Evolutionary conservation across 1,140 invertebrate genomes (phyloP), one percentile per base, ranked within the genome.

Genomic region (Streblospio benedicti): DNA sequence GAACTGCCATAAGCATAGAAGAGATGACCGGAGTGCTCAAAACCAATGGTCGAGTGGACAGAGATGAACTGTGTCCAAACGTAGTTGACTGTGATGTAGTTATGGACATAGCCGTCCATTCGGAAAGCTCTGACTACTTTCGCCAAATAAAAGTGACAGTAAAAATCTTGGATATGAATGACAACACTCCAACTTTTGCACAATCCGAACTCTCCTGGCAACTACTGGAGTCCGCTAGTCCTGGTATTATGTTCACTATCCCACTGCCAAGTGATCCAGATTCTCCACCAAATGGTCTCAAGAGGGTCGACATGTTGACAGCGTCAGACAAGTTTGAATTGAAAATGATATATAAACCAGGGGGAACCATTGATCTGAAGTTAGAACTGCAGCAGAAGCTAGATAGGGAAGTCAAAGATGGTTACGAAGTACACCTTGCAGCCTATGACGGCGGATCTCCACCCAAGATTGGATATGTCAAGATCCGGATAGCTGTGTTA

Each of bases 101-200:
- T 23, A n/a, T 59, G 20, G 52, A 47, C 54, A 38, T 41, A 25
- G 51, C 53, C 4, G 35, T 59, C 16, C 43, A 32, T 14, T 28
- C 49, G 14, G n/a, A 9, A 47, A 30, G n/a, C n/a, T 25, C 23
- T 2, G n/a, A 32, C n/a, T 59, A 35, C 32, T 57, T 54, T 33
- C 38, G 44, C 25, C 44, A 58, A 28, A 30, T 61, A 2, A 54
- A 47, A 18, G 43, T 61, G 4, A 44, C 33, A 20, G 28, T 61
- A 4, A 30, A 59, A 16, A 54, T 61, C 12, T 16, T 38, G 1
- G 60, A 61, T 28, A 59, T 61, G 25, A 61, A 61, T 33, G 60
- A 61, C 54, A 61, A 61, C 45, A 25, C 56, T 45, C 60, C 60
- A 59, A 32, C 18, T n/a, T 61, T 54, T 23, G 28, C 12, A 12